Conservation (phyloP, 2,797 vertebrate genomes). For the Huso huso region DNA sequence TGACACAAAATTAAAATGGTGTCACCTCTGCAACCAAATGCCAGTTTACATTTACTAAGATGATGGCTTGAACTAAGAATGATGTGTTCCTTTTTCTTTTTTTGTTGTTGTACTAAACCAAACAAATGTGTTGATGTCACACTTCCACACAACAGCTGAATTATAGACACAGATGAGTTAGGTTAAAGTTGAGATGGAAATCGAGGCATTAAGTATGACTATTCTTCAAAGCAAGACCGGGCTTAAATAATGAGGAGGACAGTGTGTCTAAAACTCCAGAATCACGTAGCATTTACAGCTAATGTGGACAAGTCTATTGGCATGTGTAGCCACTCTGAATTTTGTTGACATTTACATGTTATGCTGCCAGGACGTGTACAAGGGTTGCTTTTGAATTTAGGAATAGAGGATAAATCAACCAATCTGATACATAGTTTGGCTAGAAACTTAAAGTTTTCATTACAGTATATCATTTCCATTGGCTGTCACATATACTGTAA, state of each 20-base stretch:
- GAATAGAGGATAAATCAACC: conserved; percentile 9
- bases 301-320: conserved; percentile 3
- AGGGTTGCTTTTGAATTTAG: neutral
- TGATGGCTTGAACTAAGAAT: too few relatives aligned
- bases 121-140: neutral
- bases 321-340: neutral
- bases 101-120: too few relatives aligned
- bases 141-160: neutral
- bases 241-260: neutral
- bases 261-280: neutral
- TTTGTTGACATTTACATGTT: conserved; percentile 10
- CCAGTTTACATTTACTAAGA: too few relatives aligned
- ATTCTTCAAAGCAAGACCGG: neutral
- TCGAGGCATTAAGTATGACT: neutral
- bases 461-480: conserved; percentile 56
- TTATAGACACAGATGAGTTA: neutral
- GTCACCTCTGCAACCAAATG: conserved; percentile 18
- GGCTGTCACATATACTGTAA: conserved; percentile 46
- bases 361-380: conserved; percentile 1
- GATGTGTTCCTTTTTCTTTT: too few relatives aligned
- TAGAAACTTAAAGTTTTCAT: conserved; percentile 34
- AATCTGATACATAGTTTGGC: conserved; percentile 18
- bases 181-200: neutral
- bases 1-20: conserved; percentile 36
- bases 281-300: neutral